Evolutionary conservation across 2,797 vertebrate species (phyloP).

Genomic region (Xerus rutilus): DNA sequence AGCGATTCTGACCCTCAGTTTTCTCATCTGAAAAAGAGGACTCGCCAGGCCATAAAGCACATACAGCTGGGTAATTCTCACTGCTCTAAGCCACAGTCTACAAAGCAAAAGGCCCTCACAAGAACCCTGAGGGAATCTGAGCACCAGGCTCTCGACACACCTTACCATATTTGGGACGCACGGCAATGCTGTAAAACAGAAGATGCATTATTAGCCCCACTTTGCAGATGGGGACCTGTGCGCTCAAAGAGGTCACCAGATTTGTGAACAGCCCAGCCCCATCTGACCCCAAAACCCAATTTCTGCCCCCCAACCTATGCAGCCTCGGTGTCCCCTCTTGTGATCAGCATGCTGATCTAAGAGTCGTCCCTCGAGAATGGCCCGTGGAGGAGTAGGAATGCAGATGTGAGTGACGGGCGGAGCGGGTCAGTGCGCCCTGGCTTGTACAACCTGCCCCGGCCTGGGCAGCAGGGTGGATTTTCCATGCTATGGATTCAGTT

Average conservation of each 20-base stretch:
- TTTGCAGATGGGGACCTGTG: neutral
- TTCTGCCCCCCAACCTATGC: neutral
- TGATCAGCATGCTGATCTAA: neutral
- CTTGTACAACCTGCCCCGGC: neutral
- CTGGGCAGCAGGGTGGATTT: neutral
- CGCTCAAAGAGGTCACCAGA: neutral
- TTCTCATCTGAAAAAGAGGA: constrained; percentile 40
- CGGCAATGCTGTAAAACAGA: neutral
- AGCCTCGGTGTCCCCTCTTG: neutral
- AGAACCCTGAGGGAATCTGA: neutral
- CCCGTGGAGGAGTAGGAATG: neutral
- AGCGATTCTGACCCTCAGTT: neutral
- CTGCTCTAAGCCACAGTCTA: neutral
- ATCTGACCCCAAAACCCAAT: constrained; percentile 66
- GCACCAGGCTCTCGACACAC: neutral
- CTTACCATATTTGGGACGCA: neutral
- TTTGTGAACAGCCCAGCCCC: neutral
- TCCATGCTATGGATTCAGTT: neutral
- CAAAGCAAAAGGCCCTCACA: neutral
- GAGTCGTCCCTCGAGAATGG: neutral
- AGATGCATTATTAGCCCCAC: neutral
- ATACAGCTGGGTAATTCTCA: neutral
- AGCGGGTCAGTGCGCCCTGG: neutral
- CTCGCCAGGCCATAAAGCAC: neutral
- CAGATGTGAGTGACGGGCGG: neutral